Evolutionary conservation across 2,888 invertebrate species (phyloP).

Genomic region (Ctenicera cuprea): DNA sequence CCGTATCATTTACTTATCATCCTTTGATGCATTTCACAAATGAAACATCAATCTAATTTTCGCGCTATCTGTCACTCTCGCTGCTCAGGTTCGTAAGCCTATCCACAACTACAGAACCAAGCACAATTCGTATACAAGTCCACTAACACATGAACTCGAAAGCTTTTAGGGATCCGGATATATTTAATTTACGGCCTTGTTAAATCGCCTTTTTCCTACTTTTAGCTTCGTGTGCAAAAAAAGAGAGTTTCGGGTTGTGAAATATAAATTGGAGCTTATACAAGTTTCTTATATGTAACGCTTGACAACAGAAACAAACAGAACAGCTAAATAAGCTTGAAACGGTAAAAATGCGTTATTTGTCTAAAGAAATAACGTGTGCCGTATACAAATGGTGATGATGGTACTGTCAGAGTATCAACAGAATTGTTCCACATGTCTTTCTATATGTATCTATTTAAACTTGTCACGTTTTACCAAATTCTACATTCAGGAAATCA

Average conservation of each 20-base stretch:
- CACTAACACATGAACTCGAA: conserved; percentile 4
- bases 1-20: conserved; percentile 28
- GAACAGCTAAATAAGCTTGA: conserved; percentile 17
- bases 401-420: conserved; percentile 33
- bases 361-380: conserved; percentile 38
- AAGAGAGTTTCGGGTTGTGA: conserved; percentile 6
- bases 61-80: conserved; percentile 33
- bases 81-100: conserved; percentile 8
- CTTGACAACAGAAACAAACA: conserved; percentile 17
- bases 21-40: conserved; percentile 9
- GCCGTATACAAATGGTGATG: conserved; percentile 32
- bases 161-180: conserved; percentile 13
- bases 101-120: conserved; percentile 2
- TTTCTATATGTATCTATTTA: conserved; percentile 17
- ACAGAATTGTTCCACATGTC: conserved; percentile 23
- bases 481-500: neutral
- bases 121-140: conserved; percentile 3
- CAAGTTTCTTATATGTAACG: conserved; percentile 12
- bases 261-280: conserved; percentile 16
- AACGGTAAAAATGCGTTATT: conserved; percentile 29
- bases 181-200: conserved; percentile 20
- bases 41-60: conserved; percentile 45
- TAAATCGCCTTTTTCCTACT: conserved; percentile 18
- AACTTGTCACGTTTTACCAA: conserved; percentile 11
- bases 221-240: conserved; percentile 1